These are phyloP conservation scores for Plutomurus gul DNA, from an alignment of 1,140 invertebrate genomes.

Conservation along the genomic window DNA sequence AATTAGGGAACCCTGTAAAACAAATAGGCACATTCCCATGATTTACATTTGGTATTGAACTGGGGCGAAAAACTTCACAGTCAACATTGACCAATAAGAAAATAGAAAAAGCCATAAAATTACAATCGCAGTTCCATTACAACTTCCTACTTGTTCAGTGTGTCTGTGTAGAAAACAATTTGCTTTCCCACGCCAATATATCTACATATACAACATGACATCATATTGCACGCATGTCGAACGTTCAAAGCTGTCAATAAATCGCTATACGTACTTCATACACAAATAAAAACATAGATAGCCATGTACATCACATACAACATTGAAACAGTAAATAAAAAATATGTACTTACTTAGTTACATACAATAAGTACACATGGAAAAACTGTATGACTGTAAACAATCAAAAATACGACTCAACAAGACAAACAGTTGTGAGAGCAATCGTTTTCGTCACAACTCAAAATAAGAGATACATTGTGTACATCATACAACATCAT, in stretches of 20 bases:
- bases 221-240: neutral
- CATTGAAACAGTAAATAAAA: neutral
- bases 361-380: neutral
- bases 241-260: slow-evolving; percentile 13
- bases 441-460: neutral
- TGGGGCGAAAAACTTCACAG: neutral
- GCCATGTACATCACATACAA: slow-evolving; percentile 14
- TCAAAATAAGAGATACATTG: too few relatives aligned
- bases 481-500: too few relatives aligned
- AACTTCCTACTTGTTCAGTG: slow-evolving; percentile 26
- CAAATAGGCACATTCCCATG: slow-evolving; percentile 34
- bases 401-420: neutral
- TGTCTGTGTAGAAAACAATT: slow-evolving; percentile 25
- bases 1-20: slow-evolving; percentile 57
- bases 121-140: neutral
- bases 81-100: slow-evolving; percentile 23
- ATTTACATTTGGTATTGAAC: neutral
- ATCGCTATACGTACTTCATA: neutral
- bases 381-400: neutral
- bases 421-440: neutral
- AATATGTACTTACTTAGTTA: neutral
- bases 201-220: slow-evolving; percentile 13
- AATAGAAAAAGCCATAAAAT: slow-evolving; percentile 3
- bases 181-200: neutral
- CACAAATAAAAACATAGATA: neutral